Percentiles rank a stretch among this genome's conserved stretches.
phyloP scores from a whole-genome alignment of 2,113 vertebrate genomes.

The Sterrhoptilus dennistouni region DNA sequence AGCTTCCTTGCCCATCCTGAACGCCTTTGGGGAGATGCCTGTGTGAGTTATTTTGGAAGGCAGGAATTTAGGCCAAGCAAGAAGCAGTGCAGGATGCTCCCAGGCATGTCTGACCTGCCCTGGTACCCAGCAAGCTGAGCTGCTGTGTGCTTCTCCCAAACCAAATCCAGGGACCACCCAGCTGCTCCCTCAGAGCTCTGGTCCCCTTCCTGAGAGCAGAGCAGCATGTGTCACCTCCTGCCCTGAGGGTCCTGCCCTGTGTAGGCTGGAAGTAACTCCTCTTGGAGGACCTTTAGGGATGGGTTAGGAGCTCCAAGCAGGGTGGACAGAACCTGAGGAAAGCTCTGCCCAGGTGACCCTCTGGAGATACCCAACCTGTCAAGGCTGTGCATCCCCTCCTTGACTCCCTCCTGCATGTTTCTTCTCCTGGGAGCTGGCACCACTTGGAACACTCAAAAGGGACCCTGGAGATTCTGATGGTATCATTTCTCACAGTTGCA shows the following conservation, averaged over 20 bases:
- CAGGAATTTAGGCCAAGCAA: not conserved
- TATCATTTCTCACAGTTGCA: rapidly evolving
- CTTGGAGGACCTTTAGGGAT: not conserved
- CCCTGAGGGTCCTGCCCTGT: not conserved
- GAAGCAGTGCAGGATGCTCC: not conserved
- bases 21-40: not conserved
- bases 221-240: not conserved
- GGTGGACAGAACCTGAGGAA: not conserved
- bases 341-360: not conserved
- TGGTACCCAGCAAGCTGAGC: not conserved
- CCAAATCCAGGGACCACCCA: not conserved
- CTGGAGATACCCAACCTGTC: rapidly evolving
- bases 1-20: not conserved
- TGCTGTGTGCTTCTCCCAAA: not conserved
- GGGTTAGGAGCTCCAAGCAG: not conserved
- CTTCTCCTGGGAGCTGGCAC: not conserved
- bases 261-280: not conserved
- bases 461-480: not conserved
- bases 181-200: rapidly evolving
- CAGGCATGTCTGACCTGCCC: not conserved
- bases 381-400: rapidly evolving
- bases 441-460: not conserved
- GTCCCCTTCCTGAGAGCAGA: not conserved
- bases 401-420: not conserved
- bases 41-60: not conserved